Conservation (phyloP, 2,888 invertebrate species). For the Orthonevra nobilis region DNA sequence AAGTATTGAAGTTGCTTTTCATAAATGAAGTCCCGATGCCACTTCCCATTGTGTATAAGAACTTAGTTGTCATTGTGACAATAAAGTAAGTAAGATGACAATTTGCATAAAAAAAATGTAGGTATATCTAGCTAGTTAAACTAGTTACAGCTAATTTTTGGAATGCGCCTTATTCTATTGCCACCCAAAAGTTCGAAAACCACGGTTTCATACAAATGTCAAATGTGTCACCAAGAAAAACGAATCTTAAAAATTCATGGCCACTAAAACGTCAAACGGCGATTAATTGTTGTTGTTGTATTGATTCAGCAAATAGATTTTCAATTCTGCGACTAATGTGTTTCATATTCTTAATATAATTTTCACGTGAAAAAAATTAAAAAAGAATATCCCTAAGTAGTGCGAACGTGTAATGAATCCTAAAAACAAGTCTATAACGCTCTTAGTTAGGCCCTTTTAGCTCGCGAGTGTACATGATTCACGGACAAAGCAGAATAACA, state of each 20-base stretch:
- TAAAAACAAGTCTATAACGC: no score
- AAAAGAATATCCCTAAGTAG: background rate
- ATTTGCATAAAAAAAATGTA: no score
- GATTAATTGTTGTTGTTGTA: conserved; percentile 60
- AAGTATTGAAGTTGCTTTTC: no score
- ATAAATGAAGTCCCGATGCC: no score
- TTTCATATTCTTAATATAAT: conserved; percentile 30
- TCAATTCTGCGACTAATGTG: conserved; percentile 30
- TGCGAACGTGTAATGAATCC: no score
- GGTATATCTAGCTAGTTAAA: no score
- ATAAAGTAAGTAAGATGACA: no score
- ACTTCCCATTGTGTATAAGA: no score
- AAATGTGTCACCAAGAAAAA: conserved; percentile 9
- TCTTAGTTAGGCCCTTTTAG: no score
- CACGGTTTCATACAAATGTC: conserved; percentile 5
- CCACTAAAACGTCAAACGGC: conserved; percentile 45
- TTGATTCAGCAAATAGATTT: conserved; percentile 64
- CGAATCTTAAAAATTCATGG: conserved; percentile 44
- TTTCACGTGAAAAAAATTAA: conserved; percentile 29
- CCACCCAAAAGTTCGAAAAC: conserved; percentile 17
- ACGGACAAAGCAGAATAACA: conserved; percentile 29
- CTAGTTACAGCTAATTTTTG: no score
- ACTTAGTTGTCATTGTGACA: no score
- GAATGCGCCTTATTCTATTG: no score
- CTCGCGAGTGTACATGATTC: conserved; percentile 5